Percentiles rank a stretch among this genome's conserved stretches.
Conservation (phyloP, 2,888 invertebrate genomes). For the Mamestra brassicae region DNA sequence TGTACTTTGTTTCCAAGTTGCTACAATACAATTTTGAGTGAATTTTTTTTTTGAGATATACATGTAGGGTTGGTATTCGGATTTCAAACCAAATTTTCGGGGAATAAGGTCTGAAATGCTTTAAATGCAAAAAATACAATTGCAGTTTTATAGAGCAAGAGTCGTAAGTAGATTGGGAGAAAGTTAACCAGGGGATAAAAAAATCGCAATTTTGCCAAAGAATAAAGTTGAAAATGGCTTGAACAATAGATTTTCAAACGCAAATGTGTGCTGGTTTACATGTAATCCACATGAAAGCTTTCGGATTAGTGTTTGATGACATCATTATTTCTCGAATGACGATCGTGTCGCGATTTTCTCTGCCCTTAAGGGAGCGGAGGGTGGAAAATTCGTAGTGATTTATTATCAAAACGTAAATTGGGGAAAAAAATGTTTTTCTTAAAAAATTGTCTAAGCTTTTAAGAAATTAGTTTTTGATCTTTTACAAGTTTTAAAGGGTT, state of each 20-base stretch:
- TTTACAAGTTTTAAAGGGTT: too few species aligned
- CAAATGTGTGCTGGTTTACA: conserved; percentile 65
- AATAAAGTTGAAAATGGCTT: conserved; percentile 69
- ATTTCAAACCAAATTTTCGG: conserved; percentile 15
- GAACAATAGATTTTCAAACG: conserved; percentile 7
- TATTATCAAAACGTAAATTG: conserved; percentile 80
- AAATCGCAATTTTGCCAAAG: not conserved
- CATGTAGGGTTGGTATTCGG: not conserved
- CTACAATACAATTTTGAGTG: conserved; percentile 45
- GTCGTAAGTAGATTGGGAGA: conserved; percentile 64
- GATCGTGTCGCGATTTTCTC: conserved; percentile 87
- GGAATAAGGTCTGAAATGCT: conserved; percentile 39
- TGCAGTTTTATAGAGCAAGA: conserved; percentile 75
- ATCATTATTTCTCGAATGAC: conserved; percentile 90
- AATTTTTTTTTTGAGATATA: not conserved
- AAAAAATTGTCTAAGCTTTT: conserved; percentile 30
- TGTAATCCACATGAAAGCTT: conserved; percentile 91
- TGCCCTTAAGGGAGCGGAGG: conserved; percentile 77
- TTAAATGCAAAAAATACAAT: conserved; percentile 66
- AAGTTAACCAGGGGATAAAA: not conserved
- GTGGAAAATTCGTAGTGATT: conserved; percentile 80
- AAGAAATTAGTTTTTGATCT: conserved; percentile 24
- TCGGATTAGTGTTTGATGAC: conserved; percentile 91
- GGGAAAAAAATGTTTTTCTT: conserved; percentile 59
- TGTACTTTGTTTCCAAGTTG: conserved; percentile 38